A percentile compares a stretch with the other conserved stretches of the same genome.
phyloP scores from a whole-genome alignment of 2,797 vertebrate genomes.

The Pantherophis alleghaniensis region DNA sequence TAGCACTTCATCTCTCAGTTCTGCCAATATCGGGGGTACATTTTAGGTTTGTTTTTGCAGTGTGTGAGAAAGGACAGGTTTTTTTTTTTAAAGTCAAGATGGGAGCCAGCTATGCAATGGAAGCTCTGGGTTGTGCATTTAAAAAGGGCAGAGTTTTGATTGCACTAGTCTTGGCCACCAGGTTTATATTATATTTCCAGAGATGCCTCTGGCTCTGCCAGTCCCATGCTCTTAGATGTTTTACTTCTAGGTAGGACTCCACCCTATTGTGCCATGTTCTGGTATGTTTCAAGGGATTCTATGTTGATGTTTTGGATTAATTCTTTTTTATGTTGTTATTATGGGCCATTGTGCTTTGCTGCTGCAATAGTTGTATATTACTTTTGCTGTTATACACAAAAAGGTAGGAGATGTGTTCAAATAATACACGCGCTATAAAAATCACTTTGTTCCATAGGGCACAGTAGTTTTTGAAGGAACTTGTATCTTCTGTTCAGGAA shows the following conservation, averaged over 20 bases:
- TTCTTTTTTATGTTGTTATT: not conserved
- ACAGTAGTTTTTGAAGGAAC: constrained; percentile 17
- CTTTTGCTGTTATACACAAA: not conserved
- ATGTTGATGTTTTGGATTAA: not conserved
- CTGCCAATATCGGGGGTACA: not conserved
- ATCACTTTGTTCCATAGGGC: not conserved
- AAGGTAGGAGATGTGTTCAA: not conserved
- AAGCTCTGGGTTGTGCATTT: not conserved
- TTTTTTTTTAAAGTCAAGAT: not conserved
- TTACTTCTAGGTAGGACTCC: not conserved
- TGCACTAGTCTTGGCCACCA: not conserved
- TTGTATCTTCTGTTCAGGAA: constrained; percentile 12
- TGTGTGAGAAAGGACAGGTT: not conserved
- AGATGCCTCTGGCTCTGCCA: not conserved
- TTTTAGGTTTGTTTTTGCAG: not conserved
- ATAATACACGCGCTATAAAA: not conserved
- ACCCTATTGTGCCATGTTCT: not conserved
- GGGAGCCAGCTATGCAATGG: not conserved
- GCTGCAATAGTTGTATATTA: not conserved
- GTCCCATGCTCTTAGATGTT: not conserved
- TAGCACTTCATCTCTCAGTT: not conserved
- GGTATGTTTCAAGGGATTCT: not conserved
- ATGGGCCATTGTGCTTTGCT: not conserved
- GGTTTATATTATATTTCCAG: not conserved
- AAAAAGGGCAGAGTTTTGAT: not conserved